Base-by-base conservation (phyloP, 1,140 invertebrate species). In the Pseudomyrmex concolor region DNA sequence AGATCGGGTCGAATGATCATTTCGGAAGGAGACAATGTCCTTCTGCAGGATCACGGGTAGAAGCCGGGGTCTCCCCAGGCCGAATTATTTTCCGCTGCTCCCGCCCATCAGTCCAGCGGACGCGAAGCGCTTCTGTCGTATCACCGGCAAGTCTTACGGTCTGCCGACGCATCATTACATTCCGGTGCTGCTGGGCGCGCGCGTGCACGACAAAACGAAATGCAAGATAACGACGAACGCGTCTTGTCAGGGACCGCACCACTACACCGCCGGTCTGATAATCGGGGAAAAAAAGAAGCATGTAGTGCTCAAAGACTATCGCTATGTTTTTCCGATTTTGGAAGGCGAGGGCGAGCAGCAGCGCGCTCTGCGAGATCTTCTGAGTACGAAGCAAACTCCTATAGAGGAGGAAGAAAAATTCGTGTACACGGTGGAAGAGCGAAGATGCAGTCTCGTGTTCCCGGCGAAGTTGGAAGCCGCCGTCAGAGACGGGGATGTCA, bases 11-110 rank as follows among this genome's bases (percentile, higher is more conserved):
- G 50, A 64, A 64, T 76, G 63, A 84, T 54, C 43, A 92, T 70
- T 12, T 70, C 15, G 12, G 25, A n/a, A 66, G 54, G 12, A 13
- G 59, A 87, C 68, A 67, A 96, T 97, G 95, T 96, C 96, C 63
- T 97, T 96, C 91, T 97, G 97, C 94, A 96, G 97, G 92, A 97
- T 98, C 80, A 98, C 97, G 50, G 97, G 97, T 50, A 96, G 95
- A 87, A 97, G 96, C 92, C 95, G 97, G 59, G 97, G 96, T 85
- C 95, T 98, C 84, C 97, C 97, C 57, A 97, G 97, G 87, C 96
- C 97, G 48, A 97, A 97, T 93, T 98, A 98, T 91, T 97, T 98
- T 89, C 97, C 97, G 2, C 94, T 98, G 43, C 94, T 98, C 45
- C 97, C 97, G 17, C 96, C 97, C 0, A 96, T 97, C 74, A 97